phyloP scores from a whole-genome alignment of 2,113 vertebrate species.

The Leucosticte australis region DNA sequence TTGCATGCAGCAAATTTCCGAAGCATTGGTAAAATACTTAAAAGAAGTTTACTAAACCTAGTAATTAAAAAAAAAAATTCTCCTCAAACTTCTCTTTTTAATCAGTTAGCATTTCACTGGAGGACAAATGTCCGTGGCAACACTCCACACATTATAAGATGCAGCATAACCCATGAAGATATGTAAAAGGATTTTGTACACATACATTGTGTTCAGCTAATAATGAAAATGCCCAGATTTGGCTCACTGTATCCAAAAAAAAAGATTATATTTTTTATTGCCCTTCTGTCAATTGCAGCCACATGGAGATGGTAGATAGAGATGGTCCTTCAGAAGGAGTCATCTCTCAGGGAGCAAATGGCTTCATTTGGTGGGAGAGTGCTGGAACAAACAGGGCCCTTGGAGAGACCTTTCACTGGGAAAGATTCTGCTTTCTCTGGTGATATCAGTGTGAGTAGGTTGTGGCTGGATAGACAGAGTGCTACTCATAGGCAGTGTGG shows the following conservation, averaged over 20 bases:
- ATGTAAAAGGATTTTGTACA: not conserved
- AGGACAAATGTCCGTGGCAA: not conserved
- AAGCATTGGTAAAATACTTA: not conserved
- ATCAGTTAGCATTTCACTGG: not conserved
- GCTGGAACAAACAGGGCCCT: not conserved
- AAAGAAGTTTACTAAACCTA: not conserved
- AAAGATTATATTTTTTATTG: not conserved
- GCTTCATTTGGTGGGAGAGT: not conserved
- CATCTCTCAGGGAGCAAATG: not conserved
- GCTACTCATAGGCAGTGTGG: not conserved
- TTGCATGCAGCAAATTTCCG: not conserved
- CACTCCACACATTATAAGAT: not conserved
- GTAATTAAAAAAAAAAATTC: accelerated
- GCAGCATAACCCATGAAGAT: not conserved
- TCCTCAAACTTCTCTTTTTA: not conserved
- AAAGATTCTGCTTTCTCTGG: not conserved
- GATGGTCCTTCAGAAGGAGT: not conserved
- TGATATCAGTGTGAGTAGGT: not conserved
- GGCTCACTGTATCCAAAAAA: not conserved
- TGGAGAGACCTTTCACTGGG: not conserved
- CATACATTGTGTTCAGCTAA: not conserved
- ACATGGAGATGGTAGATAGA: not conserved
- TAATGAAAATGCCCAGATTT: not conserved
- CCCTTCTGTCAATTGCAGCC: not conserved
- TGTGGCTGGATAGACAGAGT: not conserved